These are phyloP conservation scores for Paragorgia papillata DNA, from an alignment of 92 coral and sea anemone species.

Conservation along the genomic window DNA sequence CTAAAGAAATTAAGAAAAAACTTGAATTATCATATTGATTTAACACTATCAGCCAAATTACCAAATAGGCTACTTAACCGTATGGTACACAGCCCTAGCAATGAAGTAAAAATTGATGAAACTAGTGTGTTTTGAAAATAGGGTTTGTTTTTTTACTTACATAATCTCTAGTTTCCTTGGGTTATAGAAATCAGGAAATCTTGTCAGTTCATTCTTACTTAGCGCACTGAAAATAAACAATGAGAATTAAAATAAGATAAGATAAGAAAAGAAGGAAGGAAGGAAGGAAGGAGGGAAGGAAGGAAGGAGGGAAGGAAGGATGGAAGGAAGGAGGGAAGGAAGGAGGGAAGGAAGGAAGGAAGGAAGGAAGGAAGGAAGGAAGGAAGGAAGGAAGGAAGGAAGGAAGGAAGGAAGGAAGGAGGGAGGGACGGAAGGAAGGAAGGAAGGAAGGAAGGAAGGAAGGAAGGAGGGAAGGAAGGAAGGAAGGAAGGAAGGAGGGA, in stretches of 20 bases:
- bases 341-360: not conserved
- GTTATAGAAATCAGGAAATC: conserved; percentile 75
- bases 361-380: not conserved
- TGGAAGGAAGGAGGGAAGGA: not conserved
- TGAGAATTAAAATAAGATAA: not conserved
- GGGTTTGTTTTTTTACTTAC: conserved; percentile 76
- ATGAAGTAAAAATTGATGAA: no score
- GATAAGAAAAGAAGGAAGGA: not conserved
- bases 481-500: not conserved
- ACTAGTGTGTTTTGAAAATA: no score
- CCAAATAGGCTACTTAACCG: no score
- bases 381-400: not conserved
- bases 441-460: not conserved
- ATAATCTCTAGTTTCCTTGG: conserved; percentile 66
- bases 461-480: not conserved
- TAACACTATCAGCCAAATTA: no score
- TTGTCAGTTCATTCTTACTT: conserved; percentile 68
- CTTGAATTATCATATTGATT: not conserved
- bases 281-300: not conserved
- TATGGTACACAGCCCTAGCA: no score
- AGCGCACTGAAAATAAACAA: conserved; percentile 56
- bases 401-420: not conserved
- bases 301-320: not conserved
- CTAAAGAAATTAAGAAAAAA: conserved; percentile 32
- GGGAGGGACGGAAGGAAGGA: not conserved